phyloP scores from a whole-genome alignment of 2,888 invertebrate genomes.

The Rhagophthalmus giganteus region DNA sequence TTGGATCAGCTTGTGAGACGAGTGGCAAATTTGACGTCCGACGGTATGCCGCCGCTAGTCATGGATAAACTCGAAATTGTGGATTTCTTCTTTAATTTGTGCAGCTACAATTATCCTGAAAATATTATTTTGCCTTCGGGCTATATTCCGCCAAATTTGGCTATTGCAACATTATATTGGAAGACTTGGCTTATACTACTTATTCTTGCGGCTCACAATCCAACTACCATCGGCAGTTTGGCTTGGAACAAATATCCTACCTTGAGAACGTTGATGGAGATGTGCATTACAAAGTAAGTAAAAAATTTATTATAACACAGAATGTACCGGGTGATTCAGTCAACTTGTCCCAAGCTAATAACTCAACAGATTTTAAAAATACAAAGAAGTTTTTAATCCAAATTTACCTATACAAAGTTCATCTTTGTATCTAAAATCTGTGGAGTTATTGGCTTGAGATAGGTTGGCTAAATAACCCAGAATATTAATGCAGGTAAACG shows the following conservation, averaged over 20 bases:
- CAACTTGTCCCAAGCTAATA: not conserved
- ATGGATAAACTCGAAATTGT: slow-evolving; percentile 83
- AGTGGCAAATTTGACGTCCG: slow-evolving; percentile 76
- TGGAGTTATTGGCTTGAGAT: too few relatives aligned
- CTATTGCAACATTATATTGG: slow-evolving; percentile 93
- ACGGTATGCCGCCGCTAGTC: slow-evolving; percentile 71
- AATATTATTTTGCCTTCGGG: slow-evolving; percentile 85
- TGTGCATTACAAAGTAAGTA: slow-evolving; percentile 89
- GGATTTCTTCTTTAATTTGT: slow-evolving; percentile 86
- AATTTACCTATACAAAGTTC: not conserved
- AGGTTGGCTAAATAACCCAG: too few relatives aligned
- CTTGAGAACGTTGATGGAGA: slow-evolving; percentile 88
- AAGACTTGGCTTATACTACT: slow-evolving; percentile 88
- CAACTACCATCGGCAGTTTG: slow-evolving; percentile 79
- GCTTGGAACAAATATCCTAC: slow-evolving; percentile 92
- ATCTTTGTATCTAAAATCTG: too few relatives aligned
- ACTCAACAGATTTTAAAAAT: not conserved
- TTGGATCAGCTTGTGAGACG: slow-evolving; percentile 82
- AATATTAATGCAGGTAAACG: too few relatives aligned
- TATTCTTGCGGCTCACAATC: slow-evolving; percentile 91
- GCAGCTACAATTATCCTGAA: slow-evolving; percentile 90
- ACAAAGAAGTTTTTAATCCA: not conserved
- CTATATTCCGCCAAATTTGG: slow-evolving; percentile 81
- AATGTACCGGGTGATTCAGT: not conserved
- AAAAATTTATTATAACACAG: not conserved